These are phyloP conservation scores for Tipula unca DNA, from an alignment of 2,888 invertebrate genomes.

Conservation along the genomic window DNA sequence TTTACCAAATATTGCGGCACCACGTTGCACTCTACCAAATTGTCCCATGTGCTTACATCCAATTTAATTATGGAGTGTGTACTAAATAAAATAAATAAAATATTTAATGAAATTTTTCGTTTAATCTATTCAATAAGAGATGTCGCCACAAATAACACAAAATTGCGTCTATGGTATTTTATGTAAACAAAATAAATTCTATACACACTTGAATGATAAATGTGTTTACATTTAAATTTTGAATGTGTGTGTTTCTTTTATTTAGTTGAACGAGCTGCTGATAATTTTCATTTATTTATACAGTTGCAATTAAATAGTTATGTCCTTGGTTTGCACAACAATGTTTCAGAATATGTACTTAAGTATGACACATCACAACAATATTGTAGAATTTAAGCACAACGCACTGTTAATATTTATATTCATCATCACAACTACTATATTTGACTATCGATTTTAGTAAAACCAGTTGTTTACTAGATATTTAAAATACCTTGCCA, in stretches of 20 bases:
- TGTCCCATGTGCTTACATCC: conserved; percentile 29
- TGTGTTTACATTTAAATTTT: background rate
- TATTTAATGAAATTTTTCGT: background rate
- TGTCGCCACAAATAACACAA: background rate
- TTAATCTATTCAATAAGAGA: background rate
- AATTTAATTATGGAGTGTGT: background rate
- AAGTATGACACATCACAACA: background rate
- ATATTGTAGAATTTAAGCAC: background rate
- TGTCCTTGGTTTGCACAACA: background rate
- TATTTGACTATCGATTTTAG: too few species aligned
- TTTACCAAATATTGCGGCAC: conserved; percentile 42
- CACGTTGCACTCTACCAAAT: conserved; percentile 43
- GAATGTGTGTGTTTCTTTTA: background rate
- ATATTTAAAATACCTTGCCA: too few species aligned
- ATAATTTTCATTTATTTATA: background rate
- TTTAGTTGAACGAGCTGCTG: background rate
- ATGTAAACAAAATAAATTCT: background rate
- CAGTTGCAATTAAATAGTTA: background rate
- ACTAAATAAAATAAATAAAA: background rate
- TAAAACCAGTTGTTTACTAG: too few species aligned
- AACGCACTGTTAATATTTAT: too few species aligned
- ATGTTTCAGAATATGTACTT: background rate
- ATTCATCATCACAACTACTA: too few species aligned
- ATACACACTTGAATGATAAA: background rate
- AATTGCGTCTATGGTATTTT: background rate